phyloP scores from a whole-genome alignment of 2,888 invertebrate species.

The Campoletis raptor region DNA sequence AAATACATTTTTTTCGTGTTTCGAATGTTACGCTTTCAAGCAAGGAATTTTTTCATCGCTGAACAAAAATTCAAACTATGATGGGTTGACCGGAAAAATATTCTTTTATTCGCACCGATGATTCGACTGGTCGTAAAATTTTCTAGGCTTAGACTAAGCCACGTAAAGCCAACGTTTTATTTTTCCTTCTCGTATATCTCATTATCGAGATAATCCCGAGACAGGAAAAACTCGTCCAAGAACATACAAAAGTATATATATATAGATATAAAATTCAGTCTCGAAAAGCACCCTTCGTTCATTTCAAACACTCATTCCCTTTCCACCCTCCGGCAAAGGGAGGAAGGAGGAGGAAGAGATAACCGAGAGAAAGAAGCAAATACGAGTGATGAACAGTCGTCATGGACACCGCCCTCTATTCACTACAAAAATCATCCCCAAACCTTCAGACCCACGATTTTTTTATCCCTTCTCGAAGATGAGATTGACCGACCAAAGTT shows the following conservation, averaged over 20 bases:
- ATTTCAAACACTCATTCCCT: conserved; percentile 32
- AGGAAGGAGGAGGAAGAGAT: not conserved
- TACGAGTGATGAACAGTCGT: conserved; percentile 43
- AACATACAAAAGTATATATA: not conserved
- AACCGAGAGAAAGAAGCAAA: conserved; percentile 12
- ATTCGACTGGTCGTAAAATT: not conserved
- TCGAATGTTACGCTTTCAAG: not conserved
- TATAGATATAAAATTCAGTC: not conserved
- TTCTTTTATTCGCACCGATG: not conserved
- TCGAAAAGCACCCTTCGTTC: conserved; percentile 49
- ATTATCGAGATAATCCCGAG: conserved; percentile 43
- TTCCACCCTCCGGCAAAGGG: not conserved
- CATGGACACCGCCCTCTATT: conserved; percentile 62
- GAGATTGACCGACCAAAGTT: conserved; percentile 48
- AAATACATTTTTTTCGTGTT: not conserved
- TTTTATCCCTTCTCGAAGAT: conserved; percentile 53
- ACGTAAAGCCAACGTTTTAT: conserved; percentile 27
- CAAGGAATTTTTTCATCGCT: not conserved
- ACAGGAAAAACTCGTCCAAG: not conserved
- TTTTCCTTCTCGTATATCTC: conserved; percentile 21
- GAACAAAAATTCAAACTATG: not conserved
- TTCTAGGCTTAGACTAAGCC: not conserved
- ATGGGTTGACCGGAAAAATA: not conserved
- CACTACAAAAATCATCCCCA: conserved; percentile 1
- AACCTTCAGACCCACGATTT: conserved; percentile 8